Evolutionary conservation across 1,140 invertebrate genomes (phyloP).

Genomic region (Aphidius ervi): DNA sequence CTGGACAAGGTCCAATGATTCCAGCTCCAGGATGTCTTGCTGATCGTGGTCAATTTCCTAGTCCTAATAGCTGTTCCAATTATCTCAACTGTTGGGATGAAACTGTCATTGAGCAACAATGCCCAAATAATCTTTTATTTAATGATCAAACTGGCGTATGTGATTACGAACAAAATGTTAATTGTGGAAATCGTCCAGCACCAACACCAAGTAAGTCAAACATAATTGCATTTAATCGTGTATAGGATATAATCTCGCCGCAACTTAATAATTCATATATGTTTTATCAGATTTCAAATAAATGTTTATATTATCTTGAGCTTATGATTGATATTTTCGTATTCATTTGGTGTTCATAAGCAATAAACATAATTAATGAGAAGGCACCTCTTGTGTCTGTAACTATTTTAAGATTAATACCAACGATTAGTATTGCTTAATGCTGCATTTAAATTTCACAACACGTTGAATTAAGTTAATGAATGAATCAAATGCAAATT

Average conservation of each 20-base stretch:
- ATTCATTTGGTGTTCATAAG: too few species aligned
- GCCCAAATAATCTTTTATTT: slow-evolving; percentile 60
- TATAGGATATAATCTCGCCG: neutral
- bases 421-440: too few species aligned
- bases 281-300: too few species aligned
- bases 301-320: too few species aligned
- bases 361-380: too few species aligned
- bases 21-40: slow-evolving; percentile 37
- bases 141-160: slow-evolving; percentile 58
- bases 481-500: too few species aligned
- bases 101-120: slow-evolving; percentile 60
- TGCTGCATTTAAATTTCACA: too few species aligned
- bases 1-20: slow-evolving; percentile 19
- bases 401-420: too few species aligned
- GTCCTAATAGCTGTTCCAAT: slow-evolving; percentile 57
- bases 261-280: too few species aligned
- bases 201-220: slow-evolving; percentile 40
- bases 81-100: slow-evolving; percentile 72
- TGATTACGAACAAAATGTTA: slow-evolving; percentile 61
- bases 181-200: slow-evolving; percentile 56
- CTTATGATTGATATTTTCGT: too few species aligned
- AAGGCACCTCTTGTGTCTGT: too few species aligned
- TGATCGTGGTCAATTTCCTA: slow-evolving; percentile 59
- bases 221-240: neutral
- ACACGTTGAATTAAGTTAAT: too few species aligned